Evolutionary conservation across 2,797 vertebrate species (phyloP).

Genomic region (Varecia variegata): DNA sequence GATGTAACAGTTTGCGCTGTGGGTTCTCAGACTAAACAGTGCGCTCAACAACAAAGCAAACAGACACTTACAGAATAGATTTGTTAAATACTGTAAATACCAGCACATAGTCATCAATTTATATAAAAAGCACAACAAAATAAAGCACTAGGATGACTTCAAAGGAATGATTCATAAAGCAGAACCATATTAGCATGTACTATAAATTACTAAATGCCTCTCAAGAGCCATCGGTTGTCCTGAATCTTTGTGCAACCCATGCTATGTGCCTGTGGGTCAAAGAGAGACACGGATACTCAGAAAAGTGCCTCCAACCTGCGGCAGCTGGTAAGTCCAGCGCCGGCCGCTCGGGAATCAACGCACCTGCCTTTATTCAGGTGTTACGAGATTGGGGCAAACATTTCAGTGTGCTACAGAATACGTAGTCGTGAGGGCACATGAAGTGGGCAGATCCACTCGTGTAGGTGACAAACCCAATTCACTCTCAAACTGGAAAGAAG

Average conservation of each 20-base stretch:
- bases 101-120: neutral
- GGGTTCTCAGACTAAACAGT: constrained; percentile 56
- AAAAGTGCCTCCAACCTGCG: too few species aligned
- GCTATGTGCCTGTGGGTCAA: neutral
- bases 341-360: fast-evolving
- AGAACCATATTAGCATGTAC: neutral
- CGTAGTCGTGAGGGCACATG: fast-evolving
- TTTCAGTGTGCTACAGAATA: too few species aligned
- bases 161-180: constrained; percentile 1
- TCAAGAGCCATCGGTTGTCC: too few species aligned
- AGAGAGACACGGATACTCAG: neutral
- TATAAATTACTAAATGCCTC: neutral
- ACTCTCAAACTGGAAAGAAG: neutral
- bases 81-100: neutral
- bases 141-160: neutral
- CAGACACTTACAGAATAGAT: neutral
- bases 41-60: neutral
- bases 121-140: neutral
- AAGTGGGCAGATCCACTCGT: too few species aligned
- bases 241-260: fast-evolving
- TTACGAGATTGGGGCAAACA: fast-evolving
- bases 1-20: neutral
- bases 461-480: neutral
- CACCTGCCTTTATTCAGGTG: neutral
- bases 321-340: fast-evolving